Evolutionary conservation across 2,113 vertebrate genomes (phyloP).

Genomic region (Saimiri boliviensis): DNA sequence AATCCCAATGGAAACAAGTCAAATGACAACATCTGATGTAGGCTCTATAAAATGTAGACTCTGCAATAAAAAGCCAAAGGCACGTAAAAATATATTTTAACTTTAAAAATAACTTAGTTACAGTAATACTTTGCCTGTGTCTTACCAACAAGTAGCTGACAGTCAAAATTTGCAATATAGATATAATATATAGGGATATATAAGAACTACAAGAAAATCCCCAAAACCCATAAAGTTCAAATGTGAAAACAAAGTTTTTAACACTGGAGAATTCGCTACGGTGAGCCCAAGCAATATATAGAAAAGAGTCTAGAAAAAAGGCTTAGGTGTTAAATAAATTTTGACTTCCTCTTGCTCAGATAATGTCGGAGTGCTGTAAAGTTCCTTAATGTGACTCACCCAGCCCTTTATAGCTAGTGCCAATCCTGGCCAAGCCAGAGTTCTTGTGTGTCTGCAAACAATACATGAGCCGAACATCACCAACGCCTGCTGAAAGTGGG

Average conservation of each 20-base stretch:
- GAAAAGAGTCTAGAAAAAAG: constrained; percentile 76
- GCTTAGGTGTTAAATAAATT: constrained; percentile 77
- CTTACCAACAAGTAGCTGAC: constrained; percentile 79
- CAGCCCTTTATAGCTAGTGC: constrained; percentile 59
- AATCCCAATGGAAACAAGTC: constrained; percentile 77
- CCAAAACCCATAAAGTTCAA: constrained; percentile 68
- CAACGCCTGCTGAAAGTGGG: neutral
- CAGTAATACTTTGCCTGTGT: constrained; percentile 81
- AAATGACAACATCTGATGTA: constrained; percentile 81
- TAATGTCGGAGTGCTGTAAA: constrained; percentile 25
- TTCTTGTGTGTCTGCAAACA: constrained; percentile 12
- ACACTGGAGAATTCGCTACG: constrained; percentile 66
- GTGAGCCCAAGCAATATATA: constrained; percentile 75
- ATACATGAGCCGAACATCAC: neutral
- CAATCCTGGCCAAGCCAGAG: constrained; percentile 19
- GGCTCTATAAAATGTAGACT: constrained; percentile 83
- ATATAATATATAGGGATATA: constrained; percentile 70
- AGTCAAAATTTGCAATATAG: constrained; percentile 77
- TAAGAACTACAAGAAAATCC: constrained; percentile 77
- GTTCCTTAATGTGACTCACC: constrained; percentile 40
- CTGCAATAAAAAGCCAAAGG: constrained; percentile 84
- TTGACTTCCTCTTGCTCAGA: constrained; percentile 64
- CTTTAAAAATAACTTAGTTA: constrained; percentile 89
- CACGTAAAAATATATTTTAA: constrained; percentile 87
- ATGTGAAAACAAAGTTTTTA: constrained; percentile 77